A percentile compares a stretch with the other conserved stretches of the same genome.
These are phyloP conservation scores for Catamblyrhynchus diadema DNA, from an alignment of 2,797 vertebrate genomes.

Conservation along the genomic window DNA sequence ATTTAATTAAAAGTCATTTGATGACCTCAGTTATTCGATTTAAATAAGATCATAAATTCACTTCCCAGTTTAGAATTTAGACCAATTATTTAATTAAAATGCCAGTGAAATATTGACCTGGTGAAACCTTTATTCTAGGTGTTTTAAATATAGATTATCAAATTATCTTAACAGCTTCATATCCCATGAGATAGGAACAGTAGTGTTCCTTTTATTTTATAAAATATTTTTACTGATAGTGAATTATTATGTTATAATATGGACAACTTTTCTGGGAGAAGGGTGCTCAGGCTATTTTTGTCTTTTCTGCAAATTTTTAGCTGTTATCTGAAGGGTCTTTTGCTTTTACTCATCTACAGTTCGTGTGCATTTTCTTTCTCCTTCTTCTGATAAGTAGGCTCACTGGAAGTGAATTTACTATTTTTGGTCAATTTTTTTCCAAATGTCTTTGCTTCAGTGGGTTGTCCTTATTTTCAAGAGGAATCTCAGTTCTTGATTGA, in stretches of 20 bases:
- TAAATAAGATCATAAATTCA: conserved; percentile 62
- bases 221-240: not conserved
- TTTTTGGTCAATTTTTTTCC: not conserved
- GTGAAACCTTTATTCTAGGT: conserved; percentile 48
- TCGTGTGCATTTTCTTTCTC: not conserved
- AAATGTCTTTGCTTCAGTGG: not conserved
- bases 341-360: not conserved
- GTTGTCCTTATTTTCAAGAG: not conserved
- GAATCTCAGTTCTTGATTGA: not conserved
- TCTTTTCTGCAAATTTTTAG: not conserved
- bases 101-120: conserved; percentile 57
- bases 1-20: conserved; percentile 65
- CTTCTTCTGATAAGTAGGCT: not conserved
- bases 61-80: conserved; percentile 53
- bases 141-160: conserved; percentile 62
- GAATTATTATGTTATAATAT: not conserved
- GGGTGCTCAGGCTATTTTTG: not conserved
- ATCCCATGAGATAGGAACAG: not conserved
- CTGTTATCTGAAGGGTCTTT: not conserved
- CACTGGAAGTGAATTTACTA: not conserved
- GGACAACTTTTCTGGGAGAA: not conserved
- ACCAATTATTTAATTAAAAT: conserved; percentile 73
- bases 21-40: conserved; percentile 56
- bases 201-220: not conserved
- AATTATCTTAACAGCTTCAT: conserved; percentile 31